A percentile compares a stretch with the other conserved stretches of the same genome.
Evolutionary conservation across 1,140 invertebrate species (phyloP).

Genomic region (Dendrolimus punctatus): DNA sequence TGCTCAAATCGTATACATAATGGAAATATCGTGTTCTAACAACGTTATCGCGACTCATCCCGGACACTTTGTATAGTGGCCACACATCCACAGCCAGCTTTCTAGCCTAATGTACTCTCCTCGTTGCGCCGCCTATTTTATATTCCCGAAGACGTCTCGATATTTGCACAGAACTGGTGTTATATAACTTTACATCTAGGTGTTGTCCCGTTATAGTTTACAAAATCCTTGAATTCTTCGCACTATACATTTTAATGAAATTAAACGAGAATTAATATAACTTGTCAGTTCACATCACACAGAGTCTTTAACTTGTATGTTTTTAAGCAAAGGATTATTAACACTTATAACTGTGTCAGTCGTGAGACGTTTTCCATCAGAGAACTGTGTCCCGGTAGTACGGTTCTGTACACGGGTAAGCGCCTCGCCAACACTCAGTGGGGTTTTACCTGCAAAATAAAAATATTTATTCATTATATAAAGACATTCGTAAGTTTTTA

Average conservation of each 20-base stretch:
- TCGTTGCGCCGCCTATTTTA: slow-evolving; percentile 36
- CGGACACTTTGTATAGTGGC: slow-evolving; percentile 69
- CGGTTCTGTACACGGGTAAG: slow-evolving; percentile 12
- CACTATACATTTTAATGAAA: slow-evolving; percentile 3
- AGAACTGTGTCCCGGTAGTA: slow-evolving; percentile 14
- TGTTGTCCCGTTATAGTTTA: not conserved
- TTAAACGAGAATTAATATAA: too few relatives aligned
- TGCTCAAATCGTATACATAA: slow-evolving; percentile 71
- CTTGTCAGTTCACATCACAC: too few relatives aligned
- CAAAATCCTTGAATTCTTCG: slow-evolving; percentile 11
- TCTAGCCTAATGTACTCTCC: slow-evolving; percentile 49
- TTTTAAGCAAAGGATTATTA: slow-evolving; percentile 17
- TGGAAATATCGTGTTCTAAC: slow-evolving; percentile 71
- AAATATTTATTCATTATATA: not conserved
- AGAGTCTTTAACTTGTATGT: slow-evolving; percentile 13
- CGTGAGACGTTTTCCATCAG: slow-evolving; percentile 16
- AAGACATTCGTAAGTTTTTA: too few relatives aligned
- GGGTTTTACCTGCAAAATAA: slow-evolving; percentile 49
- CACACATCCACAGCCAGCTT: slow-evolving; percentile 45
- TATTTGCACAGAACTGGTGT: slow-evolving; percentile 45
- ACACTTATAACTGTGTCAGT: slow-evolving; percentile 15
- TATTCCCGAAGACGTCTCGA: slow-evolving; percentile 33
- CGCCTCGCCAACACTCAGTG: slow-evolving; percentile 48
- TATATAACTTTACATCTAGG: slow-evolving; percentile 3
- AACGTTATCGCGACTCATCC: slow-evolving; percentile 68